Conservation (phyloP, 2,888 invertebrate genomes). For the Phyllotreta striolata region DNA sequence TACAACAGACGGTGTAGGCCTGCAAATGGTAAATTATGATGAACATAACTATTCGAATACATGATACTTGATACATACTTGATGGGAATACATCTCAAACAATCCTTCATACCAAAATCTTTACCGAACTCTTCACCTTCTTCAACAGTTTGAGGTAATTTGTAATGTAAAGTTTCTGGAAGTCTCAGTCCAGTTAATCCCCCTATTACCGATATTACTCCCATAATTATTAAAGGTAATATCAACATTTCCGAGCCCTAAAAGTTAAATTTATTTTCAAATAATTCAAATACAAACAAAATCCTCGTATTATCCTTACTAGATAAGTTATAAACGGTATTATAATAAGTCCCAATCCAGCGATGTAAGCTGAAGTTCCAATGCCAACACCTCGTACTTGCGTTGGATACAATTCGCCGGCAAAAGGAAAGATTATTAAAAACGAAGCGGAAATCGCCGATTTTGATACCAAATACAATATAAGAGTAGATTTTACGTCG, state of each 20-base stretch:
- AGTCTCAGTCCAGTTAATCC: conserved; percentile 81
- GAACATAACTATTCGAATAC: not conserved
- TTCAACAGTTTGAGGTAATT: conserved; percentile 84
- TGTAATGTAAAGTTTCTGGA: conserved; percentile 85
- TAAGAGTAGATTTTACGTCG: conserved; percentile 75
- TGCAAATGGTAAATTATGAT: conserved; percentile 53
- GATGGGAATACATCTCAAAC: conserved; percentile 73
- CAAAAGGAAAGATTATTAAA: conserved; percentile 91
- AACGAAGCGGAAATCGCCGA: conserved; percentile 91
- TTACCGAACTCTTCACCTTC: conserved; percentile 90
- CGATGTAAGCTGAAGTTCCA: conserved; percentile 90
- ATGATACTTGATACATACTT: conserved; percentile 62
- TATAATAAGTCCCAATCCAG: conserved; percentile 85
- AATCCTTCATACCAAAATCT: conserved; percentile 80
- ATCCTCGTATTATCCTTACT: conserved; percentile 68
- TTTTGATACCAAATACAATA: conserved; percentile 83
- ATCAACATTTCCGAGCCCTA: conserved; percentile 87
- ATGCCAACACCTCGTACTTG: conserved; percentile 89
- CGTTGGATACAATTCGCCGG: conserved; percentile 91
- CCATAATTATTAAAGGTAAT: conserved; percentile 85
- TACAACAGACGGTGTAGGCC: conserved; percentile 63
- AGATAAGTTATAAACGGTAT: conserved; percentile 92
- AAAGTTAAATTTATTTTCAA: conserved; percentile 29
- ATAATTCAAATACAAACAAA: conserved; percentile 23
- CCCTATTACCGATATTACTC: conserved; percentile 80